Percentiles rank a stretch among this genome's conserved stretches.
Evolutionary conservation across 1,140 invertebrate genomes (phyloP).

Genomic region (Drosophila chauvacae): DNA sequence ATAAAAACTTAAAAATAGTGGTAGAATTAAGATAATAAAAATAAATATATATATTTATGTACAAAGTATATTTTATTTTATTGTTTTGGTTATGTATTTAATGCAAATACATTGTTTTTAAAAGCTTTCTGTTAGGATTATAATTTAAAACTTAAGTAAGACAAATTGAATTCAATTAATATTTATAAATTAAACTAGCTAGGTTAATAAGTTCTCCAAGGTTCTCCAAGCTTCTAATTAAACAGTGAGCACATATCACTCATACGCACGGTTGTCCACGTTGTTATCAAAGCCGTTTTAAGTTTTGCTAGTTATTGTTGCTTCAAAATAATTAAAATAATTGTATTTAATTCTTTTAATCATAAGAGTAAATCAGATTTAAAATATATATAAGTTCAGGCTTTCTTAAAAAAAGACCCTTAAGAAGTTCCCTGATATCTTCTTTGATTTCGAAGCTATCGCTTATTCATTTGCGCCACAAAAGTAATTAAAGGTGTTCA

Average conservation of each 20-base stretch:
- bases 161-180: background rate
- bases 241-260: background rate
- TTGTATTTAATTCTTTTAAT: background rate
- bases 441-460: background rate
- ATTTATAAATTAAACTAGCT: background rate
- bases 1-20: no score
- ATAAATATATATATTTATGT: no score
- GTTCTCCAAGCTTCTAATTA: no score
- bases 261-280: background rate
- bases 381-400: background rate
- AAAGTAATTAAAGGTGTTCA: constrained; percentile 17
- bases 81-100: no score
- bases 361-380: background rate
- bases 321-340: background rate
- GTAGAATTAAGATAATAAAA: no score
- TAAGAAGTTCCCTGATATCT: background rate
- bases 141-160: no score
- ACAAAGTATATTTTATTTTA: no score
- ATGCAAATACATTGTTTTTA: no score
- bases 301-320: background rate
- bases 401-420: background rate
- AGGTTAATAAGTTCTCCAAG: background rate
- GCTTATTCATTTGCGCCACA: background rate
- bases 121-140: no score
- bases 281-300: background rate